Evolutionary conservation across 2,113 vertebrate genomes (phyloP), one percentile per base, ranked within the genome.

Genomic region (Lanius collurio): DNA sequence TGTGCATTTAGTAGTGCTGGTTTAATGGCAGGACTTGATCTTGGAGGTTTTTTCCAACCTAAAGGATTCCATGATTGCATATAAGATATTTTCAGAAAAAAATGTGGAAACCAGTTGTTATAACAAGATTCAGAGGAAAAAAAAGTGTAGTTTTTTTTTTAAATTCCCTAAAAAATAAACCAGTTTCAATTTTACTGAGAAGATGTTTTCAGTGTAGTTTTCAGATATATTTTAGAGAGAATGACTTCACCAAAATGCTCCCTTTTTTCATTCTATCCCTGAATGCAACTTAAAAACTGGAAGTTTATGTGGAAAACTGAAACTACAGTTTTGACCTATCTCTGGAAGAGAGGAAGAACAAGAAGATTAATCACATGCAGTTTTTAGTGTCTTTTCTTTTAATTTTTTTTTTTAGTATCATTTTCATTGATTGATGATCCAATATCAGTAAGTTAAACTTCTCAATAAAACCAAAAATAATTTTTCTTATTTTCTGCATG

Each of bases 91-190:
- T 94, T 73, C 18, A 63, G 39, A 9, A 93, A 90, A 90, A 73
- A 83, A 42, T 20, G 6, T 67, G 18, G 46, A 88, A 86, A 46
- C 2, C 0, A 53, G 46, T 44, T 69, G 13, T 8, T 67, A 74
- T 67, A 44, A 59, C 4, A 55, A 86, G 20, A 35, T 46, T 46
- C 7, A 37, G 42, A 1, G 33, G 27, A 73, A 74, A 42, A 20
- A 28, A 50, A 28, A n/a, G 1, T 4, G 11, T 13, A 5, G 0
- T 13, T 69, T 64, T 33, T n/a, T 13, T n/a, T 13, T 2, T 41
- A 23, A 23, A 31, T 41, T 77, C 12, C 7, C 19, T 37, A 47
- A 71, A 74, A 83, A 28, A 42, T 5, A 26, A 22, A 11, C 1
- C 6, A 10, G 10, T 44, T 82, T 63, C 4, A 56, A 9, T 86